A percentile compares a stretch with the other conserved stretches of the same genome.
phyloP scores from a whole-genome alignment of 2,797 vertebrate genomes.

The Ibycter americanus region DNA sequence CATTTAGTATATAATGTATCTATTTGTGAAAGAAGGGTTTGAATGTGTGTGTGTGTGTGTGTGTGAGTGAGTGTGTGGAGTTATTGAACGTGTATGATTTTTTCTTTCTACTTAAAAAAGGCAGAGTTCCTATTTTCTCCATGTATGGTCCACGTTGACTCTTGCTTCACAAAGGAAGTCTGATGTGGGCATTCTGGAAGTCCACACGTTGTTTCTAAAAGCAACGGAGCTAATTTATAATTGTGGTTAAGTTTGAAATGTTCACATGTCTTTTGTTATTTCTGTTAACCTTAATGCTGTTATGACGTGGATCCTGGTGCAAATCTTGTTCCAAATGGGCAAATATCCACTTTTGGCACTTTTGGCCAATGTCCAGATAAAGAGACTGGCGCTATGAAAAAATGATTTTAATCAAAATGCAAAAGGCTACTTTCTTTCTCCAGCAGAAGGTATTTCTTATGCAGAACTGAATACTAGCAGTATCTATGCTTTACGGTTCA shows the following conservation, averaged over 20 bases:
- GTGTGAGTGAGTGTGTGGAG: neutral
- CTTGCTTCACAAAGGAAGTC: neutral
- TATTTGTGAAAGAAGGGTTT: neutral
- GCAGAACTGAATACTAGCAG: neutral
- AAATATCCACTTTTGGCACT: neutral
- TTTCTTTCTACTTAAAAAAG: neutral
- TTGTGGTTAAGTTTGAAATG: neutral
- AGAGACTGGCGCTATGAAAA: neutral
- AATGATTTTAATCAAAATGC: neutral
- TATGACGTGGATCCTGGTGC: neutral
- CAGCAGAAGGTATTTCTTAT: neutral
- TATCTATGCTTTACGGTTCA: neutral
- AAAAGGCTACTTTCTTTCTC: neutral
- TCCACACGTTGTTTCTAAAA: neutral
- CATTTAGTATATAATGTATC: neutral
- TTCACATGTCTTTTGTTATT: neutral
- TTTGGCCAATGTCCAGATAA: too few species aligned
- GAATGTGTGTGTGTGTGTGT: rapidly evolving
- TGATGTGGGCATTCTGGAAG: neutral
- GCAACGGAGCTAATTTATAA: neutral
- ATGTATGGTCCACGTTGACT: neutral
- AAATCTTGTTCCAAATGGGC: neutral
- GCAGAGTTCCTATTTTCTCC: neutral
- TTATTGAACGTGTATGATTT: neutral
- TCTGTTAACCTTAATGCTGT: neutral